Conservation (phyloP, 2,888 invertebrate genomes). For the Leptinotarsa tumamoca region DNA sequence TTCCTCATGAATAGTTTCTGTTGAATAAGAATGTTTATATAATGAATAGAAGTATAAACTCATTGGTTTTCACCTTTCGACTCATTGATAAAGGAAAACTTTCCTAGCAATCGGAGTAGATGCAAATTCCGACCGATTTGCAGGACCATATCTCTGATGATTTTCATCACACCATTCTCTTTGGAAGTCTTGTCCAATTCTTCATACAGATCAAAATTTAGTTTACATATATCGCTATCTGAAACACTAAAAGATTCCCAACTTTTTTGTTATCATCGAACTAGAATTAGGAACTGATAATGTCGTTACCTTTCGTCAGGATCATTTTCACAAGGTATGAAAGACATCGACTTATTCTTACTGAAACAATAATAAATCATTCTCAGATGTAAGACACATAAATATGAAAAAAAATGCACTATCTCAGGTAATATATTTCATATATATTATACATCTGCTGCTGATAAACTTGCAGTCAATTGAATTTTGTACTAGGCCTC, state of each 20-base stretch:
- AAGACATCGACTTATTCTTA: conserved; percentile 31
- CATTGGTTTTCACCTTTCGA: conserved; percentile 45
- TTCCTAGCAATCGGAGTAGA: conserved; percentile 58
- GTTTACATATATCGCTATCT: conserved; percentile 36
- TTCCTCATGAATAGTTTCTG: conserved; percentile 61
- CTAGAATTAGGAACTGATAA: neutral
- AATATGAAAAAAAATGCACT: no score
- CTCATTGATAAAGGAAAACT: conserved; percentile 55
- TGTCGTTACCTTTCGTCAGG: conserved; percentile 15
- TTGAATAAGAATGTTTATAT: conserved; percentile 33
- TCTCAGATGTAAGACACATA: no score
- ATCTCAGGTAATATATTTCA: no score
- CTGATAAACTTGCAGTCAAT: no score
- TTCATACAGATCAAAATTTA: conserved; percentile 48
- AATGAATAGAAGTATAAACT: neutral
- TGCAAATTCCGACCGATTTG: conserved; percentile 63
- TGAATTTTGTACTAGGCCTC: no score
- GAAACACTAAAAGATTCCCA: conserved; percentile 30
- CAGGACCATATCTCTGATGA: conserved; percentile 58
- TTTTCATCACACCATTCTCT: conserved; percentile 56
- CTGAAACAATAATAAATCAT: conserved; percentile 23
- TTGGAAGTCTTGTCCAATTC: conserved; percentile 49
- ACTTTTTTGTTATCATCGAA: neutral
- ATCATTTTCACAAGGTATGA: conserved; percentile 10
- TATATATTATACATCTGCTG: no score